These are phyloP conservation scores for Ceratotherium simum DNA, from an alignment of 2,113 vertebrate genomes.

Conservation along the genomic window DNA sequence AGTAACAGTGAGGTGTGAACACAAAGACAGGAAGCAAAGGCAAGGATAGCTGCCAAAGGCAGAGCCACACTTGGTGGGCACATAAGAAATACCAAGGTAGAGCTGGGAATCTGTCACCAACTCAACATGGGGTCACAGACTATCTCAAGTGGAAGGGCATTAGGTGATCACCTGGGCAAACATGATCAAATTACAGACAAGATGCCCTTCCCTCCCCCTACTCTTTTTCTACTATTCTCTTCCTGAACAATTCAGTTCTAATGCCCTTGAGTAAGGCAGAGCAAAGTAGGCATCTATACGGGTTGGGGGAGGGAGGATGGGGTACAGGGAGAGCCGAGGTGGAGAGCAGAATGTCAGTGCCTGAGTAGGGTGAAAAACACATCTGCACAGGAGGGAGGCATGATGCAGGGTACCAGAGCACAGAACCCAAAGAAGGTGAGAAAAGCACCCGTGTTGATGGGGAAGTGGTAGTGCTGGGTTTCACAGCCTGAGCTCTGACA, in stretches of 20 bases:
- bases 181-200: neutral
- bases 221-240: neutral
- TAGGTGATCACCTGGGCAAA: neutral
- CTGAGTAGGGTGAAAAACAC: no score
- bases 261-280: neutral
- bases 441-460: fast-evolving
- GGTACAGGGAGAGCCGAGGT: no score
- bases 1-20: neutral
- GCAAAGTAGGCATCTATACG: neutral
- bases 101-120: neutral
- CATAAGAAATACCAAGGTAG: neutral
- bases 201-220: neutral
- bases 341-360: neutral
- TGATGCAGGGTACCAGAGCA: no score
- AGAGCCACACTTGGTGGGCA: neutral
- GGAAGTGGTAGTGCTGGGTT: neutral
- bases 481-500: neutral
- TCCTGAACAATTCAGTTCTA: neutral
- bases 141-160: neutral
- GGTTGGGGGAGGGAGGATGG: neutral
- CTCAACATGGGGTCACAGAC: neutral
- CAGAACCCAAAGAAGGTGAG: neutral
- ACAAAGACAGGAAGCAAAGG: neutral
- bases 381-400: fast-evolving
- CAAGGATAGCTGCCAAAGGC: neutral